phyloP scores from a whole-genome alignment of 2,113 vertebrate species.

The Oryzias celebensis region DNA sequence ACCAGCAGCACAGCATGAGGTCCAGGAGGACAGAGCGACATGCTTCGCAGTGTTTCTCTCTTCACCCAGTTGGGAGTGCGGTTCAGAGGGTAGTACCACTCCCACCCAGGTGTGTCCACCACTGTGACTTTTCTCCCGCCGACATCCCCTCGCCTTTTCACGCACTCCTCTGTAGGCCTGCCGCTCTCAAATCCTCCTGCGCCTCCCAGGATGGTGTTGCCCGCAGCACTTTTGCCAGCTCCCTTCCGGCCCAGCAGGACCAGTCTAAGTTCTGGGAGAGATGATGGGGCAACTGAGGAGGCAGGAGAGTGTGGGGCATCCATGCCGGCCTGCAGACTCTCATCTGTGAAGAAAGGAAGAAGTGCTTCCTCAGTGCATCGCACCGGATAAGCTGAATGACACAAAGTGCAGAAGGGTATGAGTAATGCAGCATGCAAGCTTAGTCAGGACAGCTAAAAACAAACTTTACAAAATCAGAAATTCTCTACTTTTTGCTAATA shows the following conservation, averaged over 20 bases:
- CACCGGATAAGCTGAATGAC: constrained; percentile 50
- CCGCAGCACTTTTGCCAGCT: constrained; percentile 70
- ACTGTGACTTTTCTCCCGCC: constrained; percentile 59
- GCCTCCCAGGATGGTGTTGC: constrained; percentile 70
- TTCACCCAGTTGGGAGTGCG: constrained; percentile 75
- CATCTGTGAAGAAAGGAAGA: constrained; percentile 58
- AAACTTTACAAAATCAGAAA: too few relatives aligned
- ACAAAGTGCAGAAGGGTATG: constrained; percentile 32
- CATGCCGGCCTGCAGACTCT: constrained; percentile 48
- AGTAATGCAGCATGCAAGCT: neutral
- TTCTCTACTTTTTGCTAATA: too few relatives aligned
- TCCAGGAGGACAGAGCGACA: constrained; percentile 70
- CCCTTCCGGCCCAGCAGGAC: constrained; percentile 77
- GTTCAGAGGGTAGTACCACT: constrained; percentile 79
- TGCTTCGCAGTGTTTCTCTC: constrained; percentile 69
- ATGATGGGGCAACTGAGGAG: neutral
- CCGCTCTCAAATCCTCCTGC: constrained; percentile 57
- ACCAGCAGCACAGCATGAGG: constrained; percentile 75
- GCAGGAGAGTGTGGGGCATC: neutral
- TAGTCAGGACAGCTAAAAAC: neutral
- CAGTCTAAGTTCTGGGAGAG: constrained; percentile 63
- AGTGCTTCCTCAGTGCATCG: constrained; percentile 57
- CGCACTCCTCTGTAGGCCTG: constrained; percentile 75
- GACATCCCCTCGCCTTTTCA: constrained; percentile 60
- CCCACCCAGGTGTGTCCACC: constrained; percentile 80